Conservation (phyloP, 2,113 vertebrate genomes). For the Lepus americanus region DNA sequence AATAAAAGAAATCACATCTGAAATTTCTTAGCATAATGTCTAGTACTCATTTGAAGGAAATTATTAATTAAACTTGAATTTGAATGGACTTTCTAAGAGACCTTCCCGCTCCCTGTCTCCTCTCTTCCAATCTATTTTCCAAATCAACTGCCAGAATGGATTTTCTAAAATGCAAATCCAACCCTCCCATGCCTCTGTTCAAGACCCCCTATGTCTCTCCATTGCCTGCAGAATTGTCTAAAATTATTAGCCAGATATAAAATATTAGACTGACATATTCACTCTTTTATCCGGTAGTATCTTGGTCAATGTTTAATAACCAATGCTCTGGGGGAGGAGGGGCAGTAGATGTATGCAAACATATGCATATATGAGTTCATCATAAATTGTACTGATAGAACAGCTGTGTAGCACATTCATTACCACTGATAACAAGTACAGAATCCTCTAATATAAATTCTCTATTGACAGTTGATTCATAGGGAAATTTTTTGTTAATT, state of each 20-base stretch:
- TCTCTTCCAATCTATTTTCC: neutral
- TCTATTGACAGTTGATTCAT: neutral
- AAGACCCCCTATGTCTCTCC: neutral
- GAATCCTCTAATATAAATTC: neutral
- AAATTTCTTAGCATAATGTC: slow-evolving; percentile 15
- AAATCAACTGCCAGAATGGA: neutral
- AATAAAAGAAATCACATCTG: neutral
- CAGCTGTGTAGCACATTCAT: neutral
- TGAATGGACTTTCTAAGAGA: slow-evolving; percentile 49
- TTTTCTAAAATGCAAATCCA: slow-evolving; percentile 44
- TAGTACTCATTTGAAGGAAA: neutral
- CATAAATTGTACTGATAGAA: neutral
- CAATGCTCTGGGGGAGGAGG: neutral
- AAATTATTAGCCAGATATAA: neutral
- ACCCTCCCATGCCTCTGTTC: neutral
- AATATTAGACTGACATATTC: neutral
- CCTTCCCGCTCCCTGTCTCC: neutral
- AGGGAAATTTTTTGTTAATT: neutral
- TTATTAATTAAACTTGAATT: slow-evolving; percentile 53
- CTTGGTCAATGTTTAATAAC: slow-evolving; percentile 12
- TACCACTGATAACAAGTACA: neutral
- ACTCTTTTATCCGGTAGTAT: neutral
- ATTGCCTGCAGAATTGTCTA: neutral
- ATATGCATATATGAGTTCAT: neutral
- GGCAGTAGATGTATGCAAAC: neutral